Base-by-base conservation (phyloP, 2,888 invertebrate species). In the Acheta domesticus region DNA sequence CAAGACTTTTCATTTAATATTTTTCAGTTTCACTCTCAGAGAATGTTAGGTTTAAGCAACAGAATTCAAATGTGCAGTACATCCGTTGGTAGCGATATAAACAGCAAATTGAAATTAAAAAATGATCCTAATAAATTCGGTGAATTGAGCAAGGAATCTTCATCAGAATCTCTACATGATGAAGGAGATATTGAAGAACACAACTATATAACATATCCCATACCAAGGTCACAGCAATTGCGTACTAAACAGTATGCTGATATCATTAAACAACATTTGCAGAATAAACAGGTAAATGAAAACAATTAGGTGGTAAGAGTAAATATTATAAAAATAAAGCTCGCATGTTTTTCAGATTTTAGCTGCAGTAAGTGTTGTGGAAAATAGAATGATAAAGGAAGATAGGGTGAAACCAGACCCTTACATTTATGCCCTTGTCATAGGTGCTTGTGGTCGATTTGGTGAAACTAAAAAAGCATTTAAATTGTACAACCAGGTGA, bases 401-500 rank as follows among this genome's bases (percentile, higher is more conserved):
- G 96, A 97, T 85, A 89, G 91, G 83, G 94, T 93, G 0, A 91
- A 92, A 85, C 96, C 97, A 0, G 92, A 91, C 81, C 90, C 89
- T 82, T 95, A 94, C 85, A 92, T 95, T 83, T 97, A 93, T 85
- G 94, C 93, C 85, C 88, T 95, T 79, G 86, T 98, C n/a, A 93
- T 98, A 81, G 92, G 93, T 80, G 94, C 92, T 12, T 95, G 95
- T 87, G 96, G 95, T 3, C 88, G 91, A 83, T 92, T 92, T 1
- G 98, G 98, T 0, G 94, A 95, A 84, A 91, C 95, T 2, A 92
- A 94, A 84, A 95, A 94, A 87, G 96, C 96, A 1, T 97, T 96
- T 85, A 90, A 91, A 83, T 88, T 98, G 1, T 97, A 90, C 84
- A 94, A 93, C 84, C 91, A 88, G 85, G 89, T 89, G 83, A 82